Evolutionary conservation across 2,797 vertebrate species (phyloP), one percentile per base, ranked within the genome.

Genomic region (Anguilla megastoma): DNA sequence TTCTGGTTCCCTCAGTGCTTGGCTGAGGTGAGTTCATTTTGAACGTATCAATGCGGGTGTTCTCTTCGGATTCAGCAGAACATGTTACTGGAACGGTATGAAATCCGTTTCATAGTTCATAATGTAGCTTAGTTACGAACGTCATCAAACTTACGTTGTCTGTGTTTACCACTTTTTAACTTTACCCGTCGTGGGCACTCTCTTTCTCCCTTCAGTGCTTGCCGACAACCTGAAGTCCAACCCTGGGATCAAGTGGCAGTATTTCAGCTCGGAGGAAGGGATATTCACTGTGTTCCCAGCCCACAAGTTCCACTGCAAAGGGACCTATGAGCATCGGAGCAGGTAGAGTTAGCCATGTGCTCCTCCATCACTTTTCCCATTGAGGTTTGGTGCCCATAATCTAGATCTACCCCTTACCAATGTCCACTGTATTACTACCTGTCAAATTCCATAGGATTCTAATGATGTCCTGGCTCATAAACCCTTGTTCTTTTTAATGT

Each of bases 221-320:
- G 99, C 98, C 80, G 98, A 99, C 94, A 99, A 99, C 95, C 96
- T 99, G 92, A 99, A 99, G 95, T 99, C 98, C 45, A 99, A 99
- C 95, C 98, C 98, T 0, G 98, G 99, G 4, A 99, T 99, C 91
- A 99, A 99, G 90, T 99, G 99, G 99, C 99, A 99, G 88, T 99
- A 99, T 94, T 99, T 99, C 96, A 99, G 99, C 95, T 99, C 98
- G 0, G 98, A 99, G 95, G 99, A 99, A 95, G 99, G 99, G 54
- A 99, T 99, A 93, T 99, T 99, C 94, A 99, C 99, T 0, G 97
- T 99, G 87, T 99, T 99, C 90, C 99, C 99, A 3, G 99, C 99
- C 33, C 98, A 99, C 95, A 99, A 99, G 94, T 99, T 99, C 94
- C 97, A 97, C 48, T 99, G 99, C 94, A 99, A 99, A 90, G 97